phyloP scores from a whole-genome alignment of 2,888 invertebrate species.

The Agrochola macilenta region DNA sequence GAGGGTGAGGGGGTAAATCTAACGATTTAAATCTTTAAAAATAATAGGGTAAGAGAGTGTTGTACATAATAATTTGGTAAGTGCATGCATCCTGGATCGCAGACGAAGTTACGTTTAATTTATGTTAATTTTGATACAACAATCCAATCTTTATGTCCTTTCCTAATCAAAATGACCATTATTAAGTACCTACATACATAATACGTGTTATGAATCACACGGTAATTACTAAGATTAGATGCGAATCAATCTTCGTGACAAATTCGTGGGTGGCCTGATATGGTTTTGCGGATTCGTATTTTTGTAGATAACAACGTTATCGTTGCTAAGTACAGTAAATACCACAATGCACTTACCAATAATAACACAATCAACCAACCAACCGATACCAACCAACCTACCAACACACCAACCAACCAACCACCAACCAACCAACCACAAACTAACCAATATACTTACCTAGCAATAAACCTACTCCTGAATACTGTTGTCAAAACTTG shows the following conservation, averaged over 20 bases:
- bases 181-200: not conserved
- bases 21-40: too few species aligned
- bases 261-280: slow-evolving; percentile 35
- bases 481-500: not conserved
- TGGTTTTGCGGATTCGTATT: not conserved
- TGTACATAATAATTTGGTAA: not conserved
- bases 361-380: not conserved
- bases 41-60: not conserved
- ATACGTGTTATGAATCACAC: slow-evolving; percentile 7
- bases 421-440: too few species aligned
- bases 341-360: not conserved
- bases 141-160: not conserved
- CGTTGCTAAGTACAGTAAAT: not conserved
- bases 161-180: not conserved
- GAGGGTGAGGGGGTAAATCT: too few species aligned
- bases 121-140: too few species aligned
- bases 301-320: slow-evolving; percentile 4
- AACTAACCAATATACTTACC: not conserved
- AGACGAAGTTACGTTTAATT: too few species aligned
- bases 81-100: not conserved
- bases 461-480: not conserved
- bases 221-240: slow-evolving; percentile 21
- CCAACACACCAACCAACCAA: not conserved
- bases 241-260: not conserved
- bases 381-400: too few species aligned